These are phyloP conservation scores for Sebastes kiyomatsui DNA, from an alignment of 2,797 vertebrate species.

Conservation along the genomic window DNA sequence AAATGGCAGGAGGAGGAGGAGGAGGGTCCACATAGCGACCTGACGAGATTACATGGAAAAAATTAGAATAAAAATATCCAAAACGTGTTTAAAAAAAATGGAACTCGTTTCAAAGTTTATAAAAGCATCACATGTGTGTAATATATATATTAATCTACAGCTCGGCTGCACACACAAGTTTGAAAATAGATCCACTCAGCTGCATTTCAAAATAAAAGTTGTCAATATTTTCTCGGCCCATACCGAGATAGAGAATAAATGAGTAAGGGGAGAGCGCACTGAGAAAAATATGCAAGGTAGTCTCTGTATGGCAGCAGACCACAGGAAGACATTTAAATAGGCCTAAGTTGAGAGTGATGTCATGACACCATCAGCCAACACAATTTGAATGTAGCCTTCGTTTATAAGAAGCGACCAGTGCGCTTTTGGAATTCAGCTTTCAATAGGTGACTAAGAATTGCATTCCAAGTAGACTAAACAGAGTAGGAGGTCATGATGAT, in stretches of 20 bases:
- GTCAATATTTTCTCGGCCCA: too few species aligned
- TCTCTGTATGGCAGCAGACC: neutral
- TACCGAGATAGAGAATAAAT: too few species aligned
- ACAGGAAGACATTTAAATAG: constrained; percentile 76
- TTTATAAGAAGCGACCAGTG: constrained; percentile 72
- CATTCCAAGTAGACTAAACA: constrained; percentile 2
- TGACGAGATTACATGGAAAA: neutral
- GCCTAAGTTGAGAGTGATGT: constrained; percentile 74
- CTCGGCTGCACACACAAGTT: too few species aligned
- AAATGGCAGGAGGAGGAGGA: constrained; percentile 39
- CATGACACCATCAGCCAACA: constrained; percentile 74
- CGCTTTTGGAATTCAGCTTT: constrained; percentile 23
- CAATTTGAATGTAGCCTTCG: constrained; percentile 73
- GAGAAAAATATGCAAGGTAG: neutral
- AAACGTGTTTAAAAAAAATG: neutral
- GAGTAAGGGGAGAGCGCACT: neutral
- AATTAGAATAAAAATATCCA: neutral
- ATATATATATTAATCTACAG: neutral
- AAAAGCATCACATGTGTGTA: neutral
- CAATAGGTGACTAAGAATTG: constrained; percentile 20
- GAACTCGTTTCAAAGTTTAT: neutral
- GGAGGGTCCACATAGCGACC: constrained; percentile 77
- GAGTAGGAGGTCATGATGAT: constrained; percentile 19
- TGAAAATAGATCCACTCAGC: neutral
- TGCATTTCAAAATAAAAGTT: neutral